Base-by-base conservation (phyloP, 2,113 vertebrate species). In the Ameiurus melas region DNA sequence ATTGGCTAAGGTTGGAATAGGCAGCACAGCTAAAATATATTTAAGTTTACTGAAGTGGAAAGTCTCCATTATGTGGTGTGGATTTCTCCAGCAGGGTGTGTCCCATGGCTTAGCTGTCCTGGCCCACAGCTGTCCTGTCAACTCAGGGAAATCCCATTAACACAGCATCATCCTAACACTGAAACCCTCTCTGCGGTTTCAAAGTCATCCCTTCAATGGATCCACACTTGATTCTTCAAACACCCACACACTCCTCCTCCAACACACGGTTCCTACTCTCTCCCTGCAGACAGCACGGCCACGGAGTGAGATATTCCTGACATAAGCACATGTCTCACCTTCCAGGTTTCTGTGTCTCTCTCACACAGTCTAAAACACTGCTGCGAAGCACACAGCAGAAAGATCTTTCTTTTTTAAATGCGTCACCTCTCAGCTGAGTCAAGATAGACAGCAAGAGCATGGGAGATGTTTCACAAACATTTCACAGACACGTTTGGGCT, bases 61-160 rank as follows among this genome's bases (percentile, higher is more conserved):
- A 33, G 53, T 81, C 16, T 36, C 57, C 22, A 25, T 83, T 39
- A 62, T 83, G 80, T 12, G 8, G 33, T 81, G 66, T 71, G 57
- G 77, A 84, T 5, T 73, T 39, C 64, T 39, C 47, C 47, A 58
- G 33, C n/a, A 68, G 60, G 77, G 10, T 51, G 68, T 84, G 51
- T 43, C 68, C 66, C 80, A 27, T 75, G 55, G 60, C 1, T 22
- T 13, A 6, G 51, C 58, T 57, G 8, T 75, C 60, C 75, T 58
- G 36, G 82, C 70, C 47, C 73, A 68, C n/a, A 57, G 33, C 83
- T 87, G 57, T 58, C 51, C 75, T 81, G 75, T 77, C 53, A 77
- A 86, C 89, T 90, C 85, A 71, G 80, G 87, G 60, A 62, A 92
- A 89, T 93, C 94, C 92, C 91, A 92, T 95, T 89, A 93, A 62